These are phyloP conservation scores for Trogon melanurus DNA, from an alignment of 2,113 vertebrate genomes.

Conservation along the genomic window DNA sequence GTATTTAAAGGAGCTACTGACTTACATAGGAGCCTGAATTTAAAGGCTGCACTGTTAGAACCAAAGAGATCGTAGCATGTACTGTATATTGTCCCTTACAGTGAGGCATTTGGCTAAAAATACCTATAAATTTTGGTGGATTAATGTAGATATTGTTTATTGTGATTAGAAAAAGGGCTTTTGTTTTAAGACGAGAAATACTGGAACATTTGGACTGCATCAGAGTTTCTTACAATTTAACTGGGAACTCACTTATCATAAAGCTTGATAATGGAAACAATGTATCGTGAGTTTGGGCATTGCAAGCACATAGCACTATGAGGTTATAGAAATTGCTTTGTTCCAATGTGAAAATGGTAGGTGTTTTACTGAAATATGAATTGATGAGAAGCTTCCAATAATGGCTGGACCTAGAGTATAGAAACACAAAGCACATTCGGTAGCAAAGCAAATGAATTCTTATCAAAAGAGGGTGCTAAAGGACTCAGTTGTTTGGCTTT, in stretches of 20 bases:
- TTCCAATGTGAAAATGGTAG: slow-evolving; percentile 34
- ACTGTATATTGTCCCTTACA: background rate
- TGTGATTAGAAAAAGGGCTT: background rate
- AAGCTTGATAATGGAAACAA: slow-evolving; percentile 52
- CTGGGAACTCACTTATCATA: slow-evolving; percentile 54
- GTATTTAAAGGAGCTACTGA: background rate
- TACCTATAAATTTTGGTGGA: background rate
- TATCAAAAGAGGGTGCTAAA: background rate
- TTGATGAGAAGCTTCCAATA: slow-evolving; percentile 41
- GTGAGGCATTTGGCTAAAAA: background rate
- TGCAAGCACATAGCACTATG: background rate
- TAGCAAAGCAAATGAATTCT: background rate
- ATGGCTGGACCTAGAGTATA: slow-evolving; percentile 3
- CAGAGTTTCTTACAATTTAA: background rate
- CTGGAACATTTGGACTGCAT: background rate
- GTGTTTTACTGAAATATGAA: slow-evolving; percentile 51
- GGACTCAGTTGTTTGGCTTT: background rate
- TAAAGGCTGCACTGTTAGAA: background rate
- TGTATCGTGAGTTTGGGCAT: slow-evolving; percentile 40
- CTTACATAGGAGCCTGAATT: background rate
- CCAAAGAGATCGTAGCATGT: background rate
- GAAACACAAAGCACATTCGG: background rate
- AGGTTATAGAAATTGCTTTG: slow-evolving; percentile 20
- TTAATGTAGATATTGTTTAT: background rate
- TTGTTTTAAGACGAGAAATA: background rate